A percentile compares a stretch with the other conserved stretches of the same genome.
Evolutionary conservation across 2,888 invertebrate species (phyloP).

Genomic region (Brachyptera putata): DNA sequence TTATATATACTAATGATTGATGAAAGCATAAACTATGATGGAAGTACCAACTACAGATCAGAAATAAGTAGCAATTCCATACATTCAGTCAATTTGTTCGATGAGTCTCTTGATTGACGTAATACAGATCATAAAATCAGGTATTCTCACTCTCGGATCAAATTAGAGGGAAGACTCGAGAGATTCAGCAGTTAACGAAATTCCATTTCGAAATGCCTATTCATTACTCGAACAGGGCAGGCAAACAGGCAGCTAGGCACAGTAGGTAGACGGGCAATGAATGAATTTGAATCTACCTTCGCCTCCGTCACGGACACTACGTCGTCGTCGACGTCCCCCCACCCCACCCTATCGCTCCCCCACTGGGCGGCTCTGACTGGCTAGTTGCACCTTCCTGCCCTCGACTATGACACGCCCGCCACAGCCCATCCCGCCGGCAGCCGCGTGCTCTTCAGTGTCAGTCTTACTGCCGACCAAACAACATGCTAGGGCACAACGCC

Average conservation of each 20-base stretch:
- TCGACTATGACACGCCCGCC: conserved; percentile 19
- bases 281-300: conserved; percentile 19
- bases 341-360: conserved; percentile 3
- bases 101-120: too few species aligned
- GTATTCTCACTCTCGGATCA: too few species aligned
- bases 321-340: background rate
- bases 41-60: too few species aligned
- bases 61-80: too few species aligned
- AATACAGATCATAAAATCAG: too few species aligned
- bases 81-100: too few species aligned
- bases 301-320: background rate
- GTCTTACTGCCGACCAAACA: background rate
- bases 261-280: conserved; percentile 17
- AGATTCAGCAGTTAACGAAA: too few species aligned
- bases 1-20: too few species aligned
- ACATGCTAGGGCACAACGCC: conserved; percentile 3
- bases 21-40: too few species aligned
- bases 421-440: conserved; percentile 3
- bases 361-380: background rate
- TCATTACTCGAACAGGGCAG: background rate
- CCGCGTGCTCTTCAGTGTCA: conserved; percentile 14
- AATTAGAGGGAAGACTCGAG: too few species aligned
- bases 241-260: background rate
- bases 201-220: too few species aligned
- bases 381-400: background rate